Percentiles rank a stretch among this genome's conserved stretches.
These are phyloP conservation scores for Daubentonia madagascariensis DNA, from an alignment of 2,113 vertebrate genomes.

Conservation along the genomic window DNA sequence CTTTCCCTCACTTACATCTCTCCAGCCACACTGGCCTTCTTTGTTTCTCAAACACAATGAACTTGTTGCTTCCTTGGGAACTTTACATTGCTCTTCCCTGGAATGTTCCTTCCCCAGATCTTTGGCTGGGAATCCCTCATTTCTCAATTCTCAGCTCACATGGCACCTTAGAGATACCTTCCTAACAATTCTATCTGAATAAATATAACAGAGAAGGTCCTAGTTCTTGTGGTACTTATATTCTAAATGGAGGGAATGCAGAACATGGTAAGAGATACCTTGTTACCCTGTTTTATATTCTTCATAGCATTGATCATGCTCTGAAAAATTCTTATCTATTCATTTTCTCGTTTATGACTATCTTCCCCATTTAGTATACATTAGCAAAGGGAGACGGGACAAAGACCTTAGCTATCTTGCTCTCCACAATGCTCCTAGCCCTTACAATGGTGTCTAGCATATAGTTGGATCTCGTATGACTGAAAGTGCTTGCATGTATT, in stretches of 20 bases:
- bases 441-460: not conserved
- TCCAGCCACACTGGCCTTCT: not conserved
- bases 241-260: not conserved
- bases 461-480: not conserved
- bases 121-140: not conserved
- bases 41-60: not conserved
- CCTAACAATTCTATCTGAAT: not conserved
- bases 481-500: not conserved
- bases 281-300: not conserved
- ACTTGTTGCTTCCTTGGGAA: not conserved
- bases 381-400: not conserved
- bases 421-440: not conserved
- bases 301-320: not conserved
- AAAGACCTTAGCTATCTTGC: not conserved
- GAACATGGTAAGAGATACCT: not conserved
- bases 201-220: not conserved
- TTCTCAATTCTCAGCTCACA: not conserved
- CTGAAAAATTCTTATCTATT: not conserved
- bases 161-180: not conserved
- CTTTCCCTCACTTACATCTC: not conserved
- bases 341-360: not conserved
- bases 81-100: not conserved
- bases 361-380: not conserved
- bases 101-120: not conserved
- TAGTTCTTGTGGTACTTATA: not conserved